These are phyloP conservation scores for Sceloporus tristichus DNA, from an alignment of 2,113 vertebrate species.

Conservation along the genomic window DNA sequence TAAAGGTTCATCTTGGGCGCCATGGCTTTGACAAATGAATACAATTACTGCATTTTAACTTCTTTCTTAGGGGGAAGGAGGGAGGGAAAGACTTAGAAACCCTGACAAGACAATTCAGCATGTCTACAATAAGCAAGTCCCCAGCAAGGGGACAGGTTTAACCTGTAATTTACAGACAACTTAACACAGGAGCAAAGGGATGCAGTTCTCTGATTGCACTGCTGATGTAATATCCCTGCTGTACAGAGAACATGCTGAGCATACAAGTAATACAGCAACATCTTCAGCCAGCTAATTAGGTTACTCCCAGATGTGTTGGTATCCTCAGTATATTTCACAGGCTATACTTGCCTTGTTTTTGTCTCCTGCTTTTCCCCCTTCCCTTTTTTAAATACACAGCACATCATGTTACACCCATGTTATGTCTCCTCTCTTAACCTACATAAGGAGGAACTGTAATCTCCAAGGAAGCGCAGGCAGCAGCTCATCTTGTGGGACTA, in stretches of 20 bases:
- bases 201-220: constrained; percentile 17
- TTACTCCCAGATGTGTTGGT: constrained; percentile 27
- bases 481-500: constrained; percentile 3
- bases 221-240: constrained; percentile 38
- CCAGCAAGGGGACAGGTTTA: not conserved
- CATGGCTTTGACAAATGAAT: constrained; percentile 3
- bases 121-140: not conserved
- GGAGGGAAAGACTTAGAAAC: not conserved
- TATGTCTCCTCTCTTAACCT: not conserved
- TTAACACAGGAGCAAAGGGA: not conserved
- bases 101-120: not conserved
- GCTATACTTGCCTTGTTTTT: constrained; percentile 22
- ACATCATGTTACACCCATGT: not conserved
- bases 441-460: not conserved
- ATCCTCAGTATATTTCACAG: constrained; percentile 36
- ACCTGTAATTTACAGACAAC: constrained; percentile 27
- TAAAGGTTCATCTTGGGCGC: not conserved
- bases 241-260: constrained; percentile 47
- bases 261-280: constrained; percentile 20
- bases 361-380: not conserved
- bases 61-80: not conserved
- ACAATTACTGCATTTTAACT: constrained; percentile 20
- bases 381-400: not conserved
- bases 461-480: constrained; percentile 28
- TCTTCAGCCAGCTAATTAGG: constrained; percentile 54